Base-by-base conservation (phyloP, 2,797 vertebrate genomes). In the Geotrypetes seraphini region DNA sequence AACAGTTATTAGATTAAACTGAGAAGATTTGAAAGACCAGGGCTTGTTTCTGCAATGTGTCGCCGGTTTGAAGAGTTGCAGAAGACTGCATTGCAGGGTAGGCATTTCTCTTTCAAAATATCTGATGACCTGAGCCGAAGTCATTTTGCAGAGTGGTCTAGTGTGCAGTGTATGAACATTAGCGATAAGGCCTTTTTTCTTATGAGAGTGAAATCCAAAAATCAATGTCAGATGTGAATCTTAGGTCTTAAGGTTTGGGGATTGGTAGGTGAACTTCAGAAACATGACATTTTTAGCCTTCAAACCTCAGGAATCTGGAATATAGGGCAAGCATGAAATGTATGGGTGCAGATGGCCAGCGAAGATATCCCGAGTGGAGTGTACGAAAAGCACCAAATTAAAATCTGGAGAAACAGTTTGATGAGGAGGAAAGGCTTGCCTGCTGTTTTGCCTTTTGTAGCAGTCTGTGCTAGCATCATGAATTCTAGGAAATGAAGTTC, bases 201-300 rank as follows among this genome's bases (percentile, higher is more conserved):
- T 50, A 9, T 47, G 58, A 28, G 32, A 19, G 25, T 57, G 36
- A 63, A 71, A 66, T 64, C 50, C 17, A 14, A 60, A 71, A 66
- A 69, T 70, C 58, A 47, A 39, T 60, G 47, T 70, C 53, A 78
- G 53, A 62, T 62, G 39, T 31, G 62, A 73, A 70, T 76, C 56
- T 59, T 57, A 59, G 33, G 44, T 66, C 34, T 54, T 22, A 30
- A 47, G 47, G 24, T 62, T 59, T 62, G 44, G 43, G 26, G 40
- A 63, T 21, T 69, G 61, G 44, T 63, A 28, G 39, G 8, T 50
- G 52, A 35, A 19, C 19, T 56, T 69, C 65, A 60, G 67, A 52
- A 69, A 63, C 58, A 31, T 43, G 28, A 1, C 16, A 48, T 65
- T 66, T 70, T 74, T 45, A 57, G 47, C 39, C 10, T 30, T 53